Percentiles rank a stretch among this genome's conserved stretches.
These are phyloP conservation scores for Mus spretus DNA, from an alignment of 2,797 vertebrate species.

Conservation along the genomic window DNA sequence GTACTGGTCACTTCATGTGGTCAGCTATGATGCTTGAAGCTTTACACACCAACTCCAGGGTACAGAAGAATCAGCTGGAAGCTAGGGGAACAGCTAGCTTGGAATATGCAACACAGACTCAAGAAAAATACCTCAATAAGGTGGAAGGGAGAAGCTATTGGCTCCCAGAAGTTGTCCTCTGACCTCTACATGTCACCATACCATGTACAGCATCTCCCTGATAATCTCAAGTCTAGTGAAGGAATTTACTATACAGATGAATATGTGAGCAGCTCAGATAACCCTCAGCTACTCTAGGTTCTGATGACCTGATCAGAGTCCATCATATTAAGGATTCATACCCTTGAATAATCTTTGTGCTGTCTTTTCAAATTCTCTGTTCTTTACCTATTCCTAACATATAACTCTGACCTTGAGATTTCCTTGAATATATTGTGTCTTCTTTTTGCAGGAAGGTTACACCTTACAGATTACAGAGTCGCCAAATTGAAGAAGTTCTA, in stretches of 20 bases:
- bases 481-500: not conserved
- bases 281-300: not conserved
- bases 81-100: not conserved
- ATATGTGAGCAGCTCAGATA: not conserved
- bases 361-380: slow-evolving; percentile 23
- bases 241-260: not conserved
- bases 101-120: not conserved
- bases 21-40: not conserved
- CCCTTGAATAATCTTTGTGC: not conserved
- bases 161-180: not conserved
- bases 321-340: not conserved
- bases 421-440: slow-evolving; percentile 17
- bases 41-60: not conserved
- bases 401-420: not conserved
- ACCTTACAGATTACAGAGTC: slow-evolving; percentile 43
- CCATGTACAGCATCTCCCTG: not conserved
- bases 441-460: slow-evolving; percentile 32
- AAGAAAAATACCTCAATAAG: not conserved
- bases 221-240: not conserved
- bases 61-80: not conserved
- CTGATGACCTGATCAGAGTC: not conserved
- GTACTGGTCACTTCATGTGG: not conserved
- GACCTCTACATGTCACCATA: not conserved
- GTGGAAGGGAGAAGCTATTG: not conserved
- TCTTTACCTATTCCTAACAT: slow-evolving; percentile 37